Evolutionary conservation across 2,113 vertebrate species (phyloP).

Genomic region (Sceloporus tristichus): DNA sequence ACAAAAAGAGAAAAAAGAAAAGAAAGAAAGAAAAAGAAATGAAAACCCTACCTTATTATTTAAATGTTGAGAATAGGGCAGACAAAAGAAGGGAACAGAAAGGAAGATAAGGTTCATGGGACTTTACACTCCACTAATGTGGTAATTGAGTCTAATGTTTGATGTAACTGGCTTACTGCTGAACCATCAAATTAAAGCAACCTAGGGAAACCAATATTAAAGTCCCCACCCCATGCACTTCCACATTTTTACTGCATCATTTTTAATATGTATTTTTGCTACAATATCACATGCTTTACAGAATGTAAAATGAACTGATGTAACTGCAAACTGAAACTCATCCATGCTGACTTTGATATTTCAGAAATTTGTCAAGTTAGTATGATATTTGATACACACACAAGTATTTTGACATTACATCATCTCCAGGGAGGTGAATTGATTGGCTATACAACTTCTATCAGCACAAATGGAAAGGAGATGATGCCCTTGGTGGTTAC

Average conservation of each 20-base stretch:
- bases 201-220: neutral
- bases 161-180: neutral
- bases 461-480: slow-evolving; percentile 41
- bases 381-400: neutral
- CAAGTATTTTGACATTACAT: slow-evolving; percentile 2
- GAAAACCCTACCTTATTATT: neutral
- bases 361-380: slow-evolving; percentile 21
- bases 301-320: neutral
- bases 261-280: neutral
- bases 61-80: neutral
- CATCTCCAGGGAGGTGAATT: slow-evolving; percentile 25
- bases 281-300: neutral
- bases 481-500: slow-evolving; percentile 45
- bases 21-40: neutral
- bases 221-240: neutral
- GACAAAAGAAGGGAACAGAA: neutral
- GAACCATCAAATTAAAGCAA: neutral
- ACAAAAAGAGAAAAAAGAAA: neutral
- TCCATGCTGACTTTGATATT: neutral
- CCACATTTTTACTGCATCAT: neutral
- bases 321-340: neutral
- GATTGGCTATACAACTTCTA: slow-evolving; percentile 24
- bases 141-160: neutral
- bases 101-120: neutral
- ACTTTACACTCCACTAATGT: neutral